These are phyloP conservation scores for Intoshia linei DNA, from an alignment of 1,140 invertebrate species.

Conservation along the genomic window DNA sequence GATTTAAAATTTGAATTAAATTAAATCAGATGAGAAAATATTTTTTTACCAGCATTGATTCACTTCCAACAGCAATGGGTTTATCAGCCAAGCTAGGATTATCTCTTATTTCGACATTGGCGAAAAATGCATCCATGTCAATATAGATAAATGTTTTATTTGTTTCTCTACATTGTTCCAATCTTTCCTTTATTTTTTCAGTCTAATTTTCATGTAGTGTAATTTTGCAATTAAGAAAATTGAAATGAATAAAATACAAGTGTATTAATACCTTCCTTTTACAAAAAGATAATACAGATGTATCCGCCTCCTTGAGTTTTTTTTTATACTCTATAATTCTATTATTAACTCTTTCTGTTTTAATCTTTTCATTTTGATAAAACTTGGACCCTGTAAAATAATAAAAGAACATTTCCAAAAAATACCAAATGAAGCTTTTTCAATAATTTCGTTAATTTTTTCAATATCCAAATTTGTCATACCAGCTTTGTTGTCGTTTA, in stretches of 20 bases:
- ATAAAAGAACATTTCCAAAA: not conserved
- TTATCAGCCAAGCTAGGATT: conserved; percentile 26
- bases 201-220: conserved; percentile 13
- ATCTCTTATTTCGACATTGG: conserved; percentile 33
- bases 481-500: conserved; percentile 27
- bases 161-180: conserved; percentile 23
- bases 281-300: not conserved
- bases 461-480: conserved; percentile 29
- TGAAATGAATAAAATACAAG: conserved; percentile 1
- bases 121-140: conserved; percentile 36
- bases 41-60: conserved; percentile 27
- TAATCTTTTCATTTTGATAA: conserved; percentile 26
- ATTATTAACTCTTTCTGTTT: conserved; percentile 18
- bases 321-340: conserved; percentile 20
- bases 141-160: conserved; percentile 29
- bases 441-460: conserved; percentile 29
- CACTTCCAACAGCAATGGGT: conserved; percentile 33
- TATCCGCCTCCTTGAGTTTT: conserved; percentile 11
- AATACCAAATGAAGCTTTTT: conserved; percentile 21
- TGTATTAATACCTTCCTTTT: conserved; percentile 3
- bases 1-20: not conserved
- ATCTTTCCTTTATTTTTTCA: conserved; percentile 14
- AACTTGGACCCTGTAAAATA: conserved; percentile 25
- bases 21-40: not conserved
- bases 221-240: not conserved